These are phyloP conservation scores for Sebastes glaucus DNA, from an alignment of 2,797 vertebrate genomes.

Conservation along the genomic window DNA sequence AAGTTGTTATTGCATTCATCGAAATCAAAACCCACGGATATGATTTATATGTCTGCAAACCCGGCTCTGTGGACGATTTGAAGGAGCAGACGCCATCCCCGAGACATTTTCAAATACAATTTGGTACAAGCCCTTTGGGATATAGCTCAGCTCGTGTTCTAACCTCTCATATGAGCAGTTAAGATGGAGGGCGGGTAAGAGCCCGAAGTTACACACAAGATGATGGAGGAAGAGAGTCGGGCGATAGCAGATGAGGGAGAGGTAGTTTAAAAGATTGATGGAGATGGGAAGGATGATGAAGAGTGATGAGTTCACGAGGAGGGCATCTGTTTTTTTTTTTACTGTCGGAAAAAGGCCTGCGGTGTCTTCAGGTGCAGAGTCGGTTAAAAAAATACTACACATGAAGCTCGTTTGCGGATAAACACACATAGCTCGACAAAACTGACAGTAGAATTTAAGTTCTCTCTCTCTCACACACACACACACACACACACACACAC, in stretches of 20 bases:
- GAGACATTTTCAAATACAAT: slow-evolving; percentile 48
- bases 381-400: slow-evolving; percentile 9
- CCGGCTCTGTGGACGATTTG: slow-evolving; percentile 5
- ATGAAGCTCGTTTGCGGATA: slow-evolving; percentile 21
- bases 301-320: slow-evolving; percentile 59
- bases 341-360: neutral
- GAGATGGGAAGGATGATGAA: slow-evolving; percentile 51
- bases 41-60: slow-evolving; percentile 15
- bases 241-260: slow-evolving; percentile 62
- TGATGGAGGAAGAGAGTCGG: slow-evolving; percentile 61
- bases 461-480: slow-evolving; percentile 23
- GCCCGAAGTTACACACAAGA: slow-evolving; percentile 52
- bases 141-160: slow-evolving; percentile 39
- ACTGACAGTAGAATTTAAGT: slow-evolving; percentile 50
- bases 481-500: slow-evolving; percentile 48
- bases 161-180: slow-evolving; percentile 49
- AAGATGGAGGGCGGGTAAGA: slow-evolving; percentile 45
- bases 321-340: slow-evolving; percentile 8
- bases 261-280: slow-evolving; percentile 71
- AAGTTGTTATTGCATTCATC: slow-evolving; percentile 1
- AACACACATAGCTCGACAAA: slow-evolving; percentile 41
- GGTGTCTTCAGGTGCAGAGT: slow-evolving; percentile 16
- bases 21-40: slow-evolving; percentile 4
- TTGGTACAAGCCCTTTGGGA: slow-evolving; percentile 39
- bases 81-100: slow-evolving; percentile 5